These are phyloP conservation scores for Rhogogaster chlorosoma DNA, from an alignment of 2,888 invertebrate genomes.

Conservation along the genomic window DNA sequence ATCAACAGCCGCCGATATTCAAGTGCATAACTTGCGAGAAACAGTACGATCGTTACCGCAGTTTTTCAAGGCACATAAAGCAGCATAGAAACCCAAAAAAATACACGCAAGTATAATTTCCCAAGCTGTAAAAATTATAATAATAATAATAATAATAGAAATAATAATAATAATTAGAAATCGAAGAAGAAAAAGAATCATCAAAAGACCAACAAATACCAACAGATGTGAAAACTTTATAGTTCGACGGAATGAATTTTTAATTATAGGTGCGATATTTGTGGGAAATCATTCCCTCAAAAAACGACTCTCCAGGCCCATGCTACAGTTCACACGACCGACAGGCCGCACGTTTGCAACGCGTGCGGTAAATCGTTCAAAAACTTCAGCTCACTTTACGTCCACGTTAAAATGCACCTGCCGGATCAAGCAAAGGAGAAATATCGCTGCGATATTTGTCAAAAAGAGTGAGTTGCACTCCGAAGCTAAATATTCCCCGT, in stretches of 20 bases:
- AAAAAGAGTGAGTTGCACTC: conserved; percentile 65
- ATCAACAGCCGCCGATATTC: conserved; percentile 64
- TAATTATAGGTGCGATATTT: conserved; percentile 66
- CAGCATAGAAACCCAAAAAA: conserved; percentile 63
- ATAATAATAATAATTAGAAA: background rate
- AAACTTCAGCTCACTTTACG: conserved; percentile 65
- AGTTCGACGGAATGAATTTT: background rate
- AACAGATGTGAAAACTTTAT: background rate
- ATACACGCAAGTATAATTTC: conserved; percentile 62
- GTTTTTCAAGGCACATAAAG: conserved; percentile 68
- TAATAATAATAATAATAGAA: conserved; percentile 4
- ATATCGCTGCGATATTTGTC: conserved; percentile 64
- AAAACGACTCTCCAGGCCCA: conserved; percentile 66
- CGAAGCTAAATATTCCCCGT: background rate
- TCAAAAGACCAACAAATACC: background rate
- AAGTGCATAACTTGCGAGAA: conserved; percentile 66
- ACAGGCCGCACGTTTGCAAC: conserved; percentile 65
- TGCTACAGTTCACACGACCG: conserved; percentile 66
- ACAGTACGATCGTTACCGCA: conserved; percentile 65
- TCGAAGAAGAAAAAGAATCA: background rate
- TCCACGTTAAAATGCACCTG: conserved; percentile 66
- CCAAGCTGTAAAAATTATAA: background rate
- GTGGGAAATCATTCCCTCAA: conserved; percentile 67
- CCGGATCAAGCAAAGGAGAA: conserved; percentile 66
- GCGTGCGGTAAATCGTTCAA: conserved; percentile 69